Base-by-base conservation (phyloP, 2,113 vertebrate genomes). In the Pelodiscus sinensis region DNA sequence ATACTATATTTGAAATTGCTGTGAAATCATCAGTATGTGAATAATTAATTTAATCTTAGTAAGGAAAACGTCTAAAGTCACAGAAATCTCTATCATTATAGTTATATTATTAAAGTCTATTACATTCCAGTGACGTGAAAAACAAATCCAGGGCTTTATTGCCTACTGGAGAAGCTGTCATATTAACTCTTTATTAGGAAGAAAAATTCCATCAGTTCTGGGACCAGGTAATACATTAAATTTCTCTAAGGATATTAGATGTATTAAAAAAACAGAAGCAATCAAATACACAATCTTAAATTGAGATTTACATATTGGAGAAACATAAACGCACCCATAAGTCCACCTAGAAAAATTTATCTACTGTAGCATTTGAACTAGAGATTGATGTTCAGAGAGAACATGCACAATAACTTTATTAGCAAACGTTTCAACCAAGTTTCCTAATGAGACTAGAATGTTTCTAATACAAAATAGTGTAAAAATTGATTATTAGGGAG, bases 21-120 rank as follows among this genome's bases (percentile, higher is more conserved):
- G 29, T 92, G 94, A 96, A 96, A 90, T 95, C 84, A 88, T 96
- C 96, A 86, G 12, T 88, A 91, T 89, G 84, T 93, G 31, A 90
- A 82, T 89, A 82, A 82, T 86, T 81, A 94, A 87, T 84, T 94
- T 96, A 94, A 75, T 8, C 82, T 54, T 92, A 86, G 71, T 91
- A 60, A 86, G 19, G 56, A 92, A 90, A 91, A 93, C 90, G 50
- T 91, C 93, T 51, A 81, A 94, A 87, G 90, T 97, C 91, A 91
- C 65, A 83, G 73, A 85, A 94, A 94, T 94, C 54, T 73, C 81
- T 88, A 94, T 60, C 71, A 89, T 93, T 96, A 94, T 71, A 90
- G 80, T 8, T 4, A 52, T 94, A 29, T 95, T 95, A 97, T 94
- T 71, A 75, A 75, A 96, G 79, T 94, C 91, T 87, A 95, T 86